Conservation (phyloP, 2,113 vertebrate species). For the Paedocypris sp. region DNA sequence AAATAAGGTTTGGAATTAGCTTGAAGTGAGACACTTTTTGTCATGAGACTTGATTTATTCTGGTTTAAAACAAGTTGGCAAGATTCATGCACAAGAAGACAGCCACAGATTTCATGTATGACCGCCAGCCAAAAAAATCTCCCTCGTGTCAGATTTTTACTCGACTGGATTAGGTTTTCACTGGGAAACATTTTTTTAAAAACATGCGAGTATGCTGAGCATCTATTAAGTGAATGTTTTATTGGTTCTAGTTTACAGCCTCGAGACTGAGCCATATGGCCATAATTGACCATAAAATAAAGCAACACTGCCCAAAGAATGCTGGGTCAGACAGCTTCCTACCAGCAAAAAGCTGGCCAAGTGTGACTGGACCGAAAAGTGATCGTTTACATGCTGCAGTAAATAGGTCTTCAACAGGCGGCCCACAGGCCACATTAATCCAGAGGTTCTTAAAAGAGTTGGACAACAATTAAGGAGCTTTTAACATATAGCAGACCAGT, state of each 20-base stretch:
- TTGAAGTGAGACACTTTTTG: too few relatives aligned
- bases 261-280: conserved; percentile 18
- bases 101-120: not conserved
- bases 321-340: not conserved
- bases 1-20: not conserved
- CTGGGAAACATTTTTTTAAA: not conserved
- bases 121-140: not conserved
- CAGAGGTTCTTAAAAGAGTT: not conserved
- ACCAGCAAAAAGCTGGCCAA: not conserved
- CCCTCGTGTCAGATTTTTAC: not conserved
- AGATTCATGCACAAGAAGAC: too few relatives aligned
- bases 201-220: too few relatives aligned
- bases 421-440: too few relatives aligned
- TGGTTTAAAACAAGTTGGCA: too few relatives aligned
- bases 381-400: not conserved
- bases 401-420: not conserved
- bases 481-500: too few relatives aligned
- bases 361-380: too few relatives aligned
- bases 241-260: conserved; percentile 4
- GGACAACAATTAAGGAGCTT: too few relatives aligned
- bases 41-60: not conserved
- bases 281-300: conserved; percentile 30
- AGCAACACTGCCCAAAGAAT: conserved; percentile 20
- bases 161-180: not conserved
- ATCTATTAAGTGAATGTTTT: conserved; percentile 18